A percentile compares a stretch with the other conserved stretches of the same genome.
phyloP scores from a whole-genome alignment of 2,113 vertebrate genomes.

The Craseonycteris thonglongyai region DNA sequence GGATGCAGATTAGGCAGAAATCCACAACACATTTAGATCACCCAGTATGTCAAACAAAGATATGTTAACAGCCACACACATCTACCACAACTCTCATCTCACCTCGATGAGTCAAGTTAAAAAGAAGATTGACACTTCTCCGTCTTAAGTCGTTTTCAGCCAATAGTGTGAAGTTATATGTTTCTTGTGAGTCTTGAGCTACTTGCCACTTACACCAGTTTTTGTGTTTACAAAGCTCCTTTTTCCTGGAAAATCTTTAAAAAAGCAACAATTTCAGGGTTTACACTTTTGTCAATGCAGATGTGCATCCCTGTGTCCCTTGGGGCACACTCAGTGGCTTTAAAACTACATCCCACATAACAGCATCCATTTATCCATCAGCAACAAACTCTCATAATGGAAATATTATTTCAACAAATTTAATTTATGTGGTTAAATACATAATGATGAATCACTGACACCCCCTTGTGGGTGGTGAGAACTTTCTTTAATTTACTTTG shows the following conservation, averaged over 20 bases:
- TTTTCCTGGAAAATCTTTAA: slow-evolving; percentile 72
- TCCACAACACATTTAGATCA: background rate
- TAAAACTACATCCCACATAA: background rate
- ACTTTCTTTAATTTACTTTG: background rate
- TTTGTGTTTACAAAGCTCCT: background rate
- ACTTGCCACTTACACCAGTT: slow-evolving; percentile 66
- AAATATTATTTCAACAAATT: background rate
- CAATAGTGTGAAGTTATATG: slow-evolving; percentile 74
- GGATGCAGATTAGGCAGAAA: background rate
- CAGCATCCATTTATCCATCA: background rate
- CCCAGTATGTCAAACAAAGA: background rate
- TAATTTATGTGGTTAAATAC: background rate
- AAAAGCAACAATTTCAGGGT: background rate
- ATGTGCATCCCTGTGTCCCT: background rate
- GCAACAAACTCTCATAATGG: background rate
- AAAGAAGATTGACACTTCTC: slow-evolving; percentile 47
- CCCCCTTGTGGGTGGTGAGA: background rate
- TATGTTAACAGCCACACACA: accelerated
- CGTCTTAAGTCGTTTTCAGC: slow-evolving; percentile 75
- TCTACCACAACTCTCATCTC: background rate
- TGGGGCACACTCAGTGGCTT: background rate
- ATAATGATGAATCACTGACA: background rate
- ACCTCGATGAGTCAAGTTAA: slow-evolving; percentile 77
- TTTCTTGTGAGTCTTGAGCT: slow-evolving; percentile 43
- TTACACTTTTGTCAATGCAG: background rate